Percentiles rank a stretch among this genome's conserved stretches.
Conservation (phyloP, 2,888 invertebrate genomes). For the Hydrotaea diabolus region DNA sequence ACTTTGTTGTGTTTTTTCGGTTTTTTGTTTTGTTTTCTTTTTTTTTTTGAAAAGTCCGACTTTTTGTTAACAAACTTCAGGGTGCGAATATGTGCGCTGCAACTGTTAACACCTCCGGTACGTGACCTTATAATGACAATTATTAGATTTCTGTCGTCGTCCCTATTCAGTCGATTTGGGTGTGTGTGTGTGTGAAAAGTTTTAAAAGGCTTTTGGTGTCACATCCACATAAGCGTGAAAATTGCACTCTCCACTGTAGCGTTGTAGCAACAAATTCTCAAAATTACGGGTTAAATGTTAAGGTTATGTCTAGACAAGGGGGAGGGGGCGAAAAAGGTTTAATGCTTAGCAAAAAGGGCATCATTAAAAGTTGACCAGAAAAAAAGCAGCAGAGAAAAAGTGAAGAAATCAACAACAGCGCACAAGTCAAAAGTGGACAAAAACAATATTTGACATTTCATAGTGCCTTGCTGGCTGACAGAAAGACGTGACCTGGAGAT, state of each 20-base stretch:
- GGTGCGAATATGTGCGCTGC: constrained; percentile 2
- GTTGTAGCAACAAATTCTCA: not conserved
- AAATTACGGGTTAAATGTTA: constrained; percentile 36
- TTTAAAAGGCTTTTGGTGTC: constrained; percentile 40
- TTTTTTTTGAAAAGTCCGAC: not conserved
- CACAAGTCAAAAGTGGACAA: constrained; percentile 12
- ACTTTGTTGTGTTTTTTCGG: not conserved
- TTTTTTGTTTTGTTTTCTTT: too few relatives aligned
- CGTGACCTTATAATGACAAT: constrained; percentile 46
- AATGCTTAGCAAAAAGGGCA: constrained; percentile 29
- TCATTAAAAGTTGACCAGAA: constrained; percentile 30
- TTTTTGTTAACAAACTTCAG: not conserved
- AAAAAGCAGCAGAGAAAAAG: not conserved
- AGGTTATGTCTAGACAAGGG: constrained; percentile 36
- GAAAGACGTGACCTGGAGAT: constrained; percentile 3
- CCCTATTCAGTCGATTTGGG: not conserved
- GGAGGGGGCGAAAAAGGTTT: not conserved
- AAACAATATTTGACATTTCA: not conserved
- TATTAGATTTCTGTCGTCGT: constrained; percentile 26
- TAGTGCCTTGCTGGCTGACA: not conserved
- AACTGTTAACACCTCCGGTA: constrained; percentile 28
- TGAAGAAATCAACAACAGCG: constrained; percentile 5
- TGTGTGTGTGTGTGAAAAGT: too few relatives aligned
- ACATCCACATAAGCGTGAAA: constrained; percentile 36
- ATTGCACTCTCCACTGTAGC: not conserved